Percentiles rank a stretch among this genome's conserved stretches.
Conservation (phyloP, 1,140 invertebrate species). For the Drosophila oshimai region DNA sequence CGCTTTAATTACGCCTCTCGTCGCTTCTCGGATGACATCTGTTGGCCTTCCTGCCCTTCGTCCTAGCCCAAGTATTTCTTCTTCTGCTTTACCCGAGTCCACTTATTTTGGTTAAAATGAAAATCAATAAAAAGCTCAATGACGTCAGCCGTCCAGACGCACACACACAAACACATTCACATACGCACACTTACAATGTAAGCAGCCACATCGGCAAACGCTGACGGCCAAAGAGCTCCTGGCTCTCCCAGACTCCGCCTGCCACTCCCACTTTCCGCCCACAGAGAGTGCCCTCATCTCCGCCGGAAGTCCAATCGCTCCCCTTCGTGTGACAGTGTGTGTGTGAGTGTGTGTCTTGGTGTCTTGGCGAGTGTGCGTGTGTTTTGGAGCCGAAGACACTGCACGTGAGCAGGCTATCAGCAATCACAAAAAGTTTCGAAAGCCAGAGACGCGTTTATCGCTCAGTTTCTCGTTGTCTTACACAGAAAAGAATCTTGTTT, state of each 20-base stretch:
- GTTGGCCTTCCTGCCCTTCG: conserved; percentile 33
- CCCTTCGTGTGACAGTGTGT: conserved; percentile 4
- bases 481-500: background rate
- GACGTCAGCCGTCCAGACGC: conserved; percentile 64
- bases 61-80: conserved; percentile 47
- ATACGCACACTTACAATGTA: background rate
- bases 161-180: conserved; percentile 24
- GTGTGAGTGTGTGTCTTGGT: background rate
- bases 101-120: conserved; percentile 46
- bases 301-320: conserved; percentile 39
- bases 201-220: conserved; percentile 22
- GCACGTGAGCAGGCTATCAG: conserved; percentile 62
- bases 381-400: conserved; percentile 29
- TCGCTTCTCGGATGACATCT: conserved; percentile 36
- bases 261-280: background rate
- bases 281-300: conserved; percentile 7
- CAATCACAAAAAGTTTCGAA: conserved; percentile 28
- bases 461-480: background rate
- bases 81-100: background rate
- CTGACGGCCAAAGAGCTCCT: conserved; percentile 15
- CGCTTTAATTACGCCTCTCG: conserved; percentile 20
- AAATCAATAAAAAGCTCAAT: conserved; percentile 83
- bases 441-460: conserved; percentile 21
- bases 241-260: conserved; percentile 30
- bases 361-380: background rate